phyloP scores from a whole-genome alignment of 2,113 vertebrate species.

The Scalopus aquaticus region DNA sequence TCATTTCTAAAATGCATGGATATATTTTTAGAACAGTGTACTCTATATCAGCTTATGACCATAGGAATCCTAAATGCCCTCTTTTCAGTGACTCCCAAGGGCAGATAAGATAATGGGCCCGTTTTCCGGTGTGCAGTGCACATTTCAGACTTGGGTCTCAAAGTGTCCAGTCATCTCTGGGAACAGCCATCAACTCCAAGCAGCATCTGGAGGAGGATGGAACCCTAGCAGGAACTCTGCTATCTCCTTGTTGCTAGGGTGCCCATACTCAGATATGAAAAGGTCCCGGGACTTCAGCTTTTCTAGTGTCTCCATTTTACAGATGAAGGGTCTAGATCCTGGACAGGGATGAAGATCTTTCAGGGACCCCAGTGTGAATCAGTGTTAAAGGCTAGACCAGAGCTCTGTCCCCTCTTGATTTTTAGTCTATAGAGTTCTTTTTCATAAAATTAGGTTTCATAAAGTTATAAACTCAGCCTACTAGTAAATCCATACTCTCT shows the following conservation, averaged over 20 bases:
- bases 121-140: not conserved
- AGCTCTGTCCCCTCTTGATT: not conserved
- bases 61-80: not conserved
- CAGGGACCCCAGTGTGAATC: not conserved
- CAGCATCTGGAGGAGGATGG: not conserved
- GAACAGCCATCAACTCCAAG: not conserved
- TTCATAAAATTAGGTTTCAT: constrained; percentile 6
- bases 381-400: not conserved
- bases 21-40: not conserved
- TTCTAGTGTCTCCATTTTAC: constrained; percentile 22
- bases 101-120: not conserved
- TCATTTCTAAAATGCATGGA: constrained; percentile 5
- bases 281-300: not conserved
- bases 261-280: not conserved
- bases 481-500: not conserved
- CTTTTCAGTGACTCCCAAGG: constrained; percentile 11
- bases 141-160: constrained; percentile 38
- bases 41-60: not conserved
- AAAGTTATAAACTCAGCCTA: not conserved
- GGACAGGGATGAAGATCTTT: not conserved
- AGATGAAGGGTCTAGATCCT: not conserved
- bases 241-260: constrained; percentile 11
- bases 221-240: not conserved
- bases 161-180: not conserved
- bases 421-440: not conserved